phyloP scores from a whole-genome alignment of 2,797 vertebrate species.

The Philypnodon macrostomus region DNA sequence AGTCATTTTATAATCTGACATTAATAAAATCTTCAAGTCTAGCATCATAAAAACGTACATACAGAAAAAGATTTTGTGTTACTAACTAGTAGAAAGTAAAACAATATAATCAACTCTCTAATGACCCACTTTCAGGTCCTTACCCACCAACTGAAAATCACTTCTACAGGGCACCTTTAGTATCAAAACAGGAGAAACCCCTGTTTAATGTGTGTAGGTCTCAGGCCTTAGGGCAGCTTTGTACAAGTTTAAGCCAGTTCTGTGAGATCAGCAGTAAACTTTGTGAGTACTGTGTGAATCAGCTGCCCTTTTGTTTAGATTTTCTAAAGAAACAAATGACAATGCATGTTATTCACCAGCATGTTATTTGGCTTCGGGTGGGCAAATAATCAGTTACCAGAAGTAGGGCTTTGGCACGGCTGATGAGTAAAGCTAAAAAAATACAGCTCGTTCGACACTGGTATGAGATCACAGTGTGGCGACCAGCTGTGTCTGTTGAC shows the following conservation, averaged over 20 bases:
- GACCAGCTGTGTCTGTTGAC: conserved; percentile 61
- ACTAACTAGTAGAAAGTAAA: no score
- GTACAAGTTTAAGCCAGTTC: conserved; percentile 29
- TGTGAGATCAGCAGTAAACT: conserved; percentile 40
- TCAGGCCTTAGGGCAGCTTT: background rate
- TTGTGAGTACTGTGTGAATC: conserved; percentile 24
- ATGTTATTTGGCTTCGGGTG: conserved; percentile 32
- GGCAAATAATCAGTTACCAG: conserved; percentile 42
- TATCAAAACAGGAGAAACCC: background rate
- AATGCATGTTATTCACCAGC: conserved; percentile 37
- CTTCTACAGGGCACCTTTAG: background rate
- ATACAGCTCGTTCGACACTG: conserved; percentile 47
- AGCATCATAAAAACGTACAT: no score
- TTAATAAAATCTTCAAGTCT: no score
- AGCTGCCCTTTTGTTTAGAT: conserved; percentile 20
- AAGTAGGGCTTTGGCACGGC: conserved; percentile 39
- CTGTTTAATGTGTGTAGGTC: background rate
- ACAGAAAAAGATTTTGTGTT: no score
- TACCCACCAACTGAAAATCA: background rate
- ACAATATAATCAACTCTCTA: no score
- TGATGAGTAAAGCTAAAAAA: conserved; percentile 28
- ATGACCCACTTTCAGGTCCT: background rate
- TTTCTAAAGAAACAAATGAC: conserved; percentile 25
- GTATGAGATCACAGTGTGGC: conserved; percentile 57
- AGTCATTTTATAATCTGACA: no score